Percentiles rank a stretch among this genome's conserved stretches.
phyloP scores from a whole-genome alignment of 2,888 invertebrate genomes.

The Sympetrum striolatum region DNA sequence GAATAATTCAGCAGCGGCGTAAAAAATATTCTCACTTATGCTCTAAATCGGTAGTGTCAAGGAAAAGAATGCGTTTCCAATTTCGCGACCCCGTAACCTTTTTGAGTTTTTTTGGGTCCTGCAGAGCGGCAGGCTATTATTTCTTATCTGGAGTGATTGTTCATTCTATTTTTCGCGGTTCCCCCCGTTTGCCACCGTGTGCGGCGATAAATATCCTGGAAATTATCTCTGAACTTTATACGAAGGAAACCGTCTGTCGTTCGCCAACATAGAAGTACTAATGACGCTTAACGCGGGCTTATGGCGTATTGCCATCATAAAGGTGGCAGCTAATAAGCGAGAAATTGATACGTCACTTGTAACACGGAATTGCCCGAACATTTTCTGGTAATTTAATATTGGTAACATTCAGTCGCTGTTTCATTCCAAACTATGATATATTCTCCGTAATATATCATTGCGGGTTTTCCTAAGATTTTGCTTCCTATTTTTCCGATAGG shows the following conservation, averaged over 20 bases:
- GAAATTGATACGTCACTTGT: neutral
- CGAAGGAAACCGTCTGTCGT: neutral
- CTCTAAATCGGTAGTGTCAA: neutral
- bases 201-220: neutral
- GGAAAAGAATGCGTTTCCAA: neutral
- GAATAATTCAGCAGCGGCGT: too few relatives aligned
- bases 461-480: too few relatives aligned
- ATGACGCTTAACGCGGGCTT: neutral
- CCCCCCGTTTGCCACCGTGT: neutral
- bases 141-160: neutral
- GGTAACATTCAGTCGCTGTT: neutral
- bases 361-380: neutral
- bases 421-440: too few relatives aligned
- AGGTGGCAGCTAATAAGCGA: neutral
- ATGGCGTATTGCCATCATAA: neutral
- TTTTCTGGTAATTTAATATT: neutral
- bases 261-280: neutral
- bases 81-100: neutral
- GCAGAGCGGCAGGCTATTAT: neutral
- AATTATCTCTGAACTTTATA: neutral
- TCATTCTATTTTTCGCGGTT: neutral
- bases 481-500: too few relatives aligned
- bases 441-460: too few relatives aligned
- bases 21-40: too few relatives aligned
- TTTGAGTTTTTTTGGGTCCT: neutral